Evolutionary conservation across 2,888 invertebrate species (phyloP).

Genomic region (Nebria brevicollis): DNA sequence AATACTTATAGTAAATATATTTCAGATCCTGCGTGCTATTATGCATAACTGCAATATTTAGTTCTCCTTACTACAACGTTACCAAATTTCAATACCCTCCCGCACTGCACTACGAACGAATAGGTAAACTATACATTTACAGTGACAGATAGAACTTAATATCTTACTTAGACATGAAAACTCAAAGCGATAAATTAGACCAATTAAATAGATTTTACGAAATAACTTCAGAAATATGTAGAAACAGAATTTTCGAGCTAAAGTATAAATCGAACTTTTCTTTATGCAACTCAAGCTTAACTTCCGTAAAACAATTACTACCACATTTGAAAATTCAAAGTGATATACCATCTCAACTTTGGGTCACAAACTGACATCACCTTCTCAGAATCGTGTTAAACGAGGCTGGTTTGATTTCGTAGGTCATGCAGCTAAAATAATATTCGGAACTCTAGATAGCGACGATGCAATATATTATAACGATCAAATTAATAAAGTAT

Average conservation of each 20-base stretch:
- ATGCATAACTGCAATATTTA: no score
- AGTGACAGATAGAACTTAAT: constrained; percentile 6
- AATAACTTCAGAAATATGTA: background rate
- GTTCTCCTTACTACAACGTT: no score
- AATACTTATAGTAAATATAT: no score
- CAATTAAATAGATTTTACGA: no score
- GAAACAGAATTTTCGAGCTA: background rate
- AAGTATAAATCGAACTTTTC: constrained; percentile 8
- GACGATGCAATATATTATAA: constrained; percentile 28
- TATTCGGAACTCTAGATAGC: constrained; percentile 25
- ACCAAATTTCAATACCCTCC: no score
- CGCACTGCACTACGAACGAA: no score
- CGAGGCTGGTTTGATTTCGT: constrained; percentile 32
- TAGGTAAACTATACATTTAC: no score
- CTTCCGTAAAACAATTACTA: constrained; percentile 11
- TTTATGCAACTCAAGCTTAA: background rate
- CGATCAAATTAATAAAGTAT: constrained; percentile 25
- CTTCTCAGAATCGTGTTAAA: constrained; percentile 2
- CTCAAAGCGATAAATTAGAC: no score
- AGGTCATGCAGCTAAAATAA: constrained; percentile 26
- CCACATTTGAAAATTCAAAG: constrained; percentile 10
- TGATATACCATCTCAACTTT: constrained; percentile 13
- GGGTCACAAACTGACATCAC: constrained; percentile 13
- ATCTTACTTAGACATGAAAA: background rate
- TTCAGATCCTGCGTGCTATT: no score